Base-by-base conservation (phyloP, 1,140 invertebrate species). In the Papilio dardanus region DNA sequence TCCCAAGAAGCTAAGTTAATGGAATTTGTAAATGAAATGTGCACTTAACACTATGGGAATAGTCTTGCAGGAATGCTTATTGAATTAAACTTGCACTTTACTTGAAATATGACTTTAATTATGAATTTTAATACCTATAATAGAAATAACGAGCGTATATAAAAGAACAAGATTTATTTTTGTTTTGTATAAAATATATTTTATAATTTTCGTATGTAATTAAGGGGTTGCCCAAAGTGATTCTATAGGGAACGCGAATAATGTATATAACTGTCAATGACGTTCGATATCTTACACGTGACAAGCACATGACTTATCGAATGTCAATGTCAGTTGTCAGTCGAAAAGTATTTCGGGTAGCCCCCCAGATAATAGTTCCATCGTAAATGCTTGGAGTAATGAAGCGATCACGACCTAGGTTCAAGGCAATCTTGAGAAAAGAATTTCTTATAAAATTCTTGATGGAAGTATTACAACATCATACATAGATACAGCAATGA, bases 11-110 rank as follows among this genome's bases (percentile, higher is more conserved):
- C 46, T 33, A 33, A 73, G 42, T 54, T 71, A 73, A 73, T 73
- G 71, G 71, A 73, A 54, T 58, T 73, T 54, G 50, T 12, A 73
- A 73, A 73, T 68, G 33, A 37, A 40, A 24, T n/a, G 14, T 66
- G 65, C 24, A 31, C 0, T 66, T 66, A 33, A 2, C 65, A 66
- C 16, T n/a, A 46, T 46, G 16, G 16, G 35, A 10, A 46, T 16
- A 4, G 16, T 3, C 50, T 54, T 54, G 21, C 19, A 54, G 21
- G 14, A 24, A 24, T 3, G 21, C 50, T 24, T 28, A 54, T 54
- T 54, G 50, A 54, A 54, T 24, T 54, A 8, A 12, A 54, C 3
- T 54, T 54, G 7, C 21, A 54, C 4, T 46, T 19, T 54, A 54
- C 46, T 54, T 54, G n/a, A 21, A 24, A 3, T 54, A 24, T 24